Base-by-base conservation (phyloP, 92 coral and sea anemone genomes). In the Blastomussa wellsi region DNA sequence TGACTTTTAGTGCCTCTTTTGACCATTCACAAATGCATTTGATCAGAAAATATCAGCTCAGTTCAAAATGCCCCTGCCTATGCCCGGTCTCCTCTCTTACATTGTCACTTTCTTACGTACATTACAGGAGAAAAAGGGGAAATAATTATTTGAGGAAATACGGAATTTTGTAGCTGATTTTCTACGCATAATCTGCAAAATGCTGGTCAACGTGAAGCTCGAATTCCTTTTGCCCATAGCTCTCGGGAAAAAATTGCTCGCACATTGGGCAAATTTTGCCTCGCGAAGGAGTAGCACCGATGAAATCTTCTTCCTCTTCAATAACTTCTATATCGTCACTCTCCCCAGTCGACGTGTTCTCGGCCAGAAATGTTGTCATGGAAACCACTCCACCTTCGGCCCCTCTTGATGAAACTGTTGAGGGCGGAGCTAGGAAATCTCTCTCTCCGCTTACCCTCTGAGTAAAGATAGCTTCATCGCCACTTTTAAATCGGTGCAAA, bases 181-280 rank as follows among this genome's bases (percentile, higher is more conserved):
- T 1, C 15, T 71, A 82, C 48, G 78, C 16, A 29, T 85, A 67
- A 28, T 90, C 91, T 15, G 38, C 79, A 74, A 93, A 93, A 79
- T 93, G 96, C 17, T 48, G 60, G 41, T 83, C 52, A 14, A 93
- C 96, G 36, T 93, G 96, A 8, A 19, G 69, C 68, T 90, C 96
- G 77, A 85, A 93, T 11, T 82, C 85, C 5, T 19, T 29, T 55
- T 93, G 96, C 37, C 85, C 72, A 33, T 62, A 60, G 11, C 82
- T 70, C 33, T 76, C 59, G 1, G 89, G 66, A 74, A 82, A 93
- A 37, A 42, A 75, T 17, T 51, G 36, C 62, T 72, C 89, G 80
- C 96, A 93, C 29, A 93, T 79, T 1, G 96, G 96, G 36, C 96
- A 93, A 28, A 82, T 47, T 86, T 85, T 93, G n/a, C 83, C 89